Conservation (phyloP, 2,888 invertebrate genomes). For the Lasiommata megera region DNA sequence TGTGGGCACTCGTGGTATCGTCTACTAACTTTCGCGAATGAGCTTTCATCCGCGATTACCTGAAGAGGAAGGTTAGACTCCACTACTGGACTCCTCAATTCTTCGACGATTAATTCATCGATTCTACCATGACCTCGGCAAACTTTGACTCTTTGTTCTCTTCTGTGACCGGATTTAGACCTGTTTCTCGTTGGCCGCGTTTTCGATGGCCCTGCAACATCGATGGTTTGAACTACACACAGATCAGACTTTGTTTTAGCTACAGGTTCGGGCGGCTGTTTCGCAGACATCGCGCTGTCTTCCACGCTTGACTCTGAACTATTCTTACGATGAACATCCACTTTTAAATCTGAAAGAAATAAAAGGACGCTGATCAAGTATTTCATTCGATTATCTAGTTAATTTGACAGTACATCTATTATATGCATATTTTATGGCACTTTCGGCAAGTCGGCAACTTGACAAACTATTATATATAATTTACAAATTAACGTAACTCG, state of each 20-base stretch:
- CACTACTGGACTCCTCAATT: constrained; percentile 51
- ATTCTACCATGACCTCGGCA: constrained; percentile 61
- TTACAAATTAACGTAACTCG: no score
- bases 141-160: constrained; percentile 53
- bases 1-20: constrained; percentile 68
- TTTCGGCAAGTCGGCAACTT: no score
- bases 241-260: constrained; percentile 65
- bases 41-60: constrained; percentile 68
- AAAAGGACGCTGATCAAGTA: background rate
- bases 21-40: constrained; percentile 70
- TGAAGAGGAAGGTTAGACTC: constrained; percentile 62
- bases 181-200: constrained; percentile 57
- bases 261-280: constrained; percentile 56
- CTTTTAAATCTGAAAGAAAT: constrained; percentile 88
- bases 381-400: background rate
- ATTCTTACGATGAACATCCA: constrained; percentile 95
- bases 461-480: no score
- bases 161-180: constrained; percentile 57
- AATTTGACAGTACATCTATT: background rate
- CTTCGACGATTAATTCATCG: constrained; percentile 65
- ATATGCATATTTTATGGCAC: no score
- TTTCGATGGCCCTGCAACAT: constrained; percentile 56
- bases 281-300: constrained; percentile 77
- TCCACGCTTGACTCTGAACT: constrained; percentile 94
- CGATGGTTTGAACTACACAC: constrained; percentile 56